These are phyloP conservation scores for Nerophis ophidion DNA, from an alignment of 2,113 vertebrate species.

Conservation along the genomic window DNA sequence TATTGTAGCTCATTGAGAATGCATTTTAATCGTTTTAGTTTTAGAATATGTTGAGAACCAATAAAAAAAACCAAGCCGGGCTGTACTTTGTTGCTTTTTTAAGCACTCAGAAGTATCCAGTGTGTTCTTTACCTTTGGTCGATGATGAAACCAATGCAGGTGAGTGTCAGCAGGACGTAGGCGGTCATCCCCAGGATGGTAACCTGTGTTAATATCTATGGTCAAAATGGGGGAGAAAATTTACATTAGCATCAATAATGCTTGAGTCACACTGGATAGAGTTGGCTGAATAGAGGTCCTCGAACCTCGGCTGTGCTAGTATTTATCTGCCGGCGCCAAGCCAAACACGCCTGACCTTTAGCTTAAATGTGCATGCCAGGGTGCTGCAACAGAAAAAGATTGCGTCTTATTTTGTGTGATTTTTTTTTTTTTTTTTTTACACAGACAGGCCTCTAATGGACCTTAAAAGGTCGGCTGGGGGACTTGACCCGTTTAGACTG, in stretches of 20 bases:
- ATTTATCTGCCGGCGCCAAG: constrained; percentile 41
- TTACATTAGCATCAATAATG: constrained; percentile 21
- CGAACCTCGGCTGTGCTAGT: constrained; percentile 29
- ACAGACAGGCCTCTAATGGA: constrained; percentile 33
- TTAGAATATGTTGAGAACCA: too few species aligned
- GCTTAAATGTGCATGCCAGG: constrained; percentile 9
- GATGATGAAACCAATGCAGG: constrained; percentile 78
- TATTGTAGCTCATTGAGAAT: too few species aligned
- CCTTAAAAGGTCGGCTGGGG: constrained; percentile 25
- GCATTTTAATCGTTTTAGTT: too few species aligned
- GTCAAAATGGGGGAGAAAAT: constrained; percentile 8
- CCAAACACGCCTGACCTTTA: constrained; percentile 51
- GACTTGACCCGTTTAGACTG: constrained; percentile 28
- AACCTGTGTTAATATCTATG: constrained; percentile 70
- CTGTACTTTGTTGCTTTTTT: too few species aligned
- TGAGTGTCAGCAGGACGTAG: constrained; percentile 84
- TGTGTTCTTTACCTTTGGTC: constrained; percentile 74
- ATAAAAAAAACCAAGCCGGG: too few species aligned
- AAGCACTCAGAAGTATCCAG: too few species aligned
- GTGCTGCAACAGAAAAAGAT: constrained; percentile 5
- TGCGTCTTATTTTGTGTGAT: not conserved
- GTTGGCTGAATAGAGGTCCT: constrained; percentile 26
- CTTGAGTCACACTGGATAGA: constrained; percentile 11
- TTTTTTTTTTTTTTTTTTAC: constrained; percentile 21
- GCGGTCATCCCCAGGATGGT: constrained; percentile 72